Conservation (phyloP, 2,797 vertebrate species). For the Etheostoma nigrum region DNA sequence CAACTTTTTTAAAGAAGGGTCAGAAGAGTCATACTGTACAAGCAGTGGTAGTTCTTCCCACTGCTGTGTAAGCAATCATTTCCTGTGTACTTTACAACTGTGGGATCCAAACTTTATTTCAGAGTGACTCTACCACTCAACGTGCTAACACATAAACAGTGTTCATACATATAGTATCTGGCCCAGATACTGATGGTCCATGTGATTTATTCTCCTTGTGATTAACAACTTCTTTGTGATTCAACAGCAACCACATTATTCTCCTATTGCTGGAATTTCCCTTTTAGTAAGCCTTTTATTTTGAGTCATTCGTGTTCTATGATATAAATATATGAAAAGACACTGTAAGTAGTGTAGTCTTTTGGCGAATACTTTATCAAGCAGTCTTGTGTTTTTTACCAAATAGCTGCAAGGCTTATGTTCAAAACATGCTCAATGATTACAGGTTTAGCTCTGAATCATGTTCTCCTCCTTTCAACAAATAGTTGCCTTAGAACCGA, state of each 20-base stretch:
- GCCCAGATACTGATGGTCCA: slow-evolving; percentile 22
- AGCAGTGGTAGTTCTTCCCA: slow-evolving; percentile 42
- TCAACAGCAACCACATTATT: slow-evolving; percentile 30
- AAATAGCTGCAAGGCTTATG: slow-evolving; percentile 15
- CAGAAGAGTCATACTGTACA: slow-evolving; percentile 32
- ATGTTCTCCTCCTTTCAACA: slow-evolving; percentile 21
- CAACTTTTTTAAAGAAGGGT: slow-evolving; percentile 34
- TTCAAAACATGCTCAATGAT: slow-evolving; percentile 17
- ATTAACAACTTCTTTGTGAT: slow-evolving; percentile 23
- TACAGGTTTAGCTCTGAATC: slow-evolving; percentile 38
- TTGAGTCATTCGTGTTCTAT: slow-evolving; percentile 29
- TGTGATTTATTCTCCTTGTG: slow-evolving; percentile 33
- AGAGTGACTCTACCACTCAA: slow-evolving; percentile 9
- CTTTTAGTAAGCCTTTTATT: slow-evolving; percentile 23
- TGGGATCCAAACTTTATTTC: slow-evolving; percentile 20
- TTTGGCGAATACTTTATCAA: slow-evolving; percentile 12
- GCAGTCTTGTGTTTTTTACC: slow-evolving; percentile 9
- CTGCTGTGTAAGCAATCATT: slow-evolving; percentile 62
- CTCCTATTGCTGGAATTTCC: slow-evolving; percentile 54
- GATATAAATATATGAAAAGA: slow-evolving; percentile 37
- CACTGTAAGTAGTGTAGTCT: slow-evolving; percentile 1
- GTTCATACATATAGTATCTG: slow-evolving; percentile 2
- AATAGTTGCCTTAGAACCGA: neutral
- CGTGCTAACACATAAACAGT: slow-evolving; percentile 37
- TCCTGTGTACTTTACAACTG: slow-evolving; percentile 59